Base-by-base conservation (phyloP, 2,888 invertebrate genomes). In the Thymelicus acteon region DNA sequence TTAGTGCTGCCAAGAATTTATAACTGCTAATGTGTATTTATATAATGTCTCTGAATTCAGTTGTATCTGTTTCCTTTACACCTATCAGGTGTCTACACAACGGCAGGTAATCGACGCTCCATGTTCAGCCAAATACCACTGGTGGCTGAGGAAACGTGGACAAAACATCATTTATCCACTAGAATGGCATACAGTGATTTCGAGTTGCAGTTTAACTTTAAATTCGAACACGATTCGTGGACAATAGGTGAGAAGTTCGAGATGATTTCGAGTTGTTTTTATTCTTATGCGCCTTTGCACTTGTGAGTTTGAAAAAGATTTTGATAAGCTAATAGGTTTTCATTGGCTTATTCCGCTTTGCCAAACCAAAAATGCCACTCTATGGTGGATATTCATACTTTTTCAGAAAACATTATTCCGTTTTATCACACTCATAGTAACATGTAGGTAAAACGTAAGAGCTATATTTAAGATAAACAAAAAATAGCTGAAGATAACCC, bases 101-200 rank as follows among this genome's bases (percentile, higher is more conserved):
- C 81, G 0, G 77, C 80, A 0, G 72, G 80, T 0, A 74, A 73
- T 0, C 80, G 87, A 0, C 73, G 76, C 0, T 75, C 75, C 2
- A 74, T 71, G 62, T 79, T 78, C 71, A 81, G 79, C 65, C 79
- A 84, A 60, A 67, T 77, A 0, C 90, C 90, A 0, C 58, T 77
- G 24, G 76, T 88, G 0, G 77, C 83, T 0, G 81, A 82, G 10
- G 88, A 90, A 74, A 77, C 74, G 2, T 80, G 82, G 76, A 78
- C 80, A 0, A 65, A 73, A 0, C 73, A 75, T 0, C 76, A 76
- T 1, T 74, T 88, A 3, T 80, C 82, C 6, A 90, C 88, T 0
- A 85, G 81, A 10, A 83, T 90, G 78, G 79, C 85, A 0, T 90
- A 88, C 67, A 76, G 82, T 0, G 87, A 89, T 48, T 88, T 89